Evolutionary conservation across 2,888 invertebrate species (phyloP), one percentile per base, ranked within the genome.

Genomic region (Chloroclystis v-ata): DNA sequence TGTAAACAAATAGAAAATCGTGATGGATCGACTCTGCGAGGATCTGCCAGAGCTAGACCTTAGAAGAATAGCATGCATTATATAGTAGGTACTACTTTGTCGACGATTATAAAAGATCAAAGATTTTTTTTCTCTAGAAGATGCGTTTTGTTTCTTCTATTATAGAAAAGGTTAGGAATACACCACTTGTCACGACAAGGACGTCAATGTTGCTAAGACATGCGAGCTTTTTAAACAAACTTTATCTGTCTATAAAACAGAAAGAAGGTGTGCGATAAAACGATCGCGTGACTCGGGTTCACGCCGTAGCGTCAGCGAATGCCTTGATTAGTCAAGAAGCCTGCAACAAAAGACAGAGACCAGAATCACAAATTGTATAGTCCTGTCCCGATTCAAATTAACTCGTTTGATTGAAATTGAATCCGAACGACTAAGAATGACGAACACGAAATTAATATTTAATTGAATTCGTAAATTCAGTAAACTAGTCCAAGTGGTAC

Each of bases 211-310:
- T 72, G 72, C 70, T 67, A 69, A 78, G 78, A 78, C 86, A 83
- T 84, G 85, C 86, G 69, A 85, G 74, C 76, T 82, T 85, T 84
- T 83, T 82, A 83, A 83, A 82, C 76, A 77, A 80, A 81, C 75
- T 82, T 82, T 85, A 82, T 82, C 78, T 75, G 74, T 75, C 75
- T 76, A 80, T 82, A 83, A 84, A 83, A 81, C 76, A 72, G 73
- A 80, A 81, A 80, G 72, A 82, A 82, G 82, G 84, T 82, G 83
- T 82, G 76, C 80, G 82, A 82, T 85, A 81, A 81, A 82, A 81
- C 78, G 79, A 78, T 87, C 84, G 86, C 86, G 86, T 87, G 86
- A 82, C 84, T 77, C 56, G 49, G 62, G 67, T 69, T 72, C 70
- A 72, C 76, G 70, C 67, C 67, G 65, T 63, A 72, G 75, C 78